These are phyloP conservation scores for Celastrina argiolus DNA, from an alignment of 2,888 invertebrate species.

Conservation along the genomic window DNA sequence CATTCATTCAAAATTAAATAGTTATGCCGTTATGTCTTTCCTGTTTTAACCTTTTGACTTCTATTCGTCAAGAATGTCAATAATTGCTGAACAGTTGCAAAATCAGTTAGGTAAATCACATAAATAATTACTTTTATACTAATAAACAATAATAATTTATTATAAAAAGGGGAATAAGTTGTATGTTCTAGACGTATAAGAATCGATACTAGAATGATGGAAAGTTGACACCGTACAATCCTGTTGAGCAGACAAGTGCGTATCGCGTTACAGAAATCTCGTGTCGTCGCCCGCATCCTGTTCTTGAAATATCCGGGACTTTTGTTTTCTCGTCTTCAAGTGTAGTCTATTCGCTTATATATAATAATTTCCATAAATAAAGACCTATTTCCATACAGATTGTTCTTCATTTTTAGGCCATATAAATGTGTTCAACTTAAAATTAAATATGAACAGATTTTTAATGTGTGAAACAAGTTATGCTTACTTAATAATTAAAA, in stretches of 20 bases:
- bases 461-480: not conserved
- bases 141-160: too few relatives aligned
- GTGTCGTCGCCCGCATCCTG: constrained; percentile 48
- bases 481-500: not conserved
- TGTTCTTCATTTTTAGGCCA: too few relatives aligned
- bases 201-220: constrained; percentile 20
- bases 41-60: not conserved
- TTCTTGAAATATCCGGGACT: constrained; percentile 39
- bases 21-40: constrained; percentile 6
- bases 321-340: constrained; percentile 27
- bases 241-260: constrained; percentile 23
- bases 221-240: constrained; percentile 21
- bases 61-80: not conserved
- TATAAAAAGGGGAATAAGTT: not conserved
- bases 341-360: not conserved
- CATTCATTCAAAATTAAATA: not conserved
- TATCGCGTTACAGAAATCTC: constrained; percentile 38
- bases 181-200: not conserved
- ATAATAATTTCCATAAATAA: not conserved
- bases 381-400: too few relatives aligned
- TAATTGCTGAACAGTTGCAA: not conserved
- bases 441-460: not conserved
- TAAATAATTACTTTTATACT: too few relatives aligned
- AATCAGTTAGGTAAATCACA: too few relatives aligned
- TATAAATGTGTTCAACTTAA: too few relatives aligned